Base-by-base conservation (phyloP, 2,113 vertebrate species). In the Gymnarchus niloticus region DNA sequence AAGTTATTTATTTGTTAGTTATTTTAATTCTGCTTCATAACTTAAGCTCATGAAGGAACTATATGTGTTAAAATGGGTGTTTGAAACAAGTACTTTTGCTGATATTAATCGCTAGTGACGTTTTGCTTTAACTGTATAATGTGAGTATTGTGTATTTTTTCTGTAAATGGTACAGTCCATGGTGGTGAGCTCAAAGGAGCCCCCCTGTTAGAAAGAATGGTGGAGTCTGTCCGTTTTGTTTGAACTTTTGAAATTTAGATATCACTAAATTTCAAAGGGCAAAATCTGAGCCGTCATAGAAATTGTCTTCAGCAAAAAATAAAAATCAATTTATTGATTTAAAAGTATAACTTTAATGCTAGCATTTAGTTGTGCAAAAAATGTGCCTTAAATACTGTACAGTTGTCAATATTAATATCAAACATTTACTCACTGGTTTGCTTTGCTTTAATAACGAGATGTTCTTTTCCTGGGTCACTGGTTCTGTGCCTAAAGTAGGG, bases 1-100 rank as follows among this genome's bases (percentile, higher is more conserved):
- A 81, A 51, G 21, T 81, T 81, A 81, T 81, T 81, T 81, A 49
- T 81, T 81, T n/a, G n/a, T n/a, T n/a, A n/a, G n/a, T n/a, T n/a
- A n/a, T 57, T 81, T 51, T 81, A 49, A 49, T 48, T 80, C 3
- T 23, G 8, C 49, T 80, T 49, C 25, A 48, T 48, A 81, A 48
- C 77, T 51, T 51, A 49, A 81, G n/a, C 65, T 81, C 77, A 81
- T 81, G 21, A 51, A 81, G 48, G 77, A 49, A 25, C 48, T 25
- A 81, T 23, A 25, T 81, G 49, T 73, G 65, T 28, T 73, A 73
- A 81, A 81, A 25, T 48, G n/a, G 23, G 44, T 44, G 12, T 81
- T 81, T 51, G 48, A 81, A 81, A 51, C 48, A 49, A 48, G 48
- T 2, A 44, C 77, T 80, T 80, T 73, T 49, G 48, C 0, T 6